Evolutionary conservation across 2,113 vertebrate genomes (phyloP).

Genomic region (Pollachius pollachius): DNA sequence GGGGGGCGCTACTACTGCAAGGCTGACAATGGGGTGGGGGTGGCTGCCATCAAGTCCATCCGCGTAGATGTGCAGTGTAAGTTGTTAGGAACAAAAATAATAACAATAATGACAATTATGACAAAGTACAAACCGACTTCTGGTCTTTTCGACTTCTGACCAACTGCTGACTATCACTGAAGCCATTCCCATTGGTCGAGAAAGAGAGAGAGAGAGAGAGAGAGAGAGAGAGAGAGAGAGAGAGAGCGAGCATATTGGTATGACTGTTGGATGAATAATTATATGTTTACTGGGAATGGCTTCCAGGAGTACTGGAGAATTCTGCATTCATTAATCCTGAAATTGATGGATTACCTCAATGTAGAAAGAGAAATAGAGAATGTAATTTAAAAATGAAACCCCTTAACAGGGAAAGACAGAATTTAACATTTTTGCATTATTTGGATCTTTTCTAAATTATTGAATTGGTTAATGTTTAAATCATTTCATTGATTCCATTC

Average conservation of each 20-base stretch:
- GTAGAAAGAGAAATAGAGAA: background rate
- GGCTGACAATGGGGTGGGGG: constrained; percentile 97
- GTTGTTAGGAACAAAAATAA: constrained; percentile 59
- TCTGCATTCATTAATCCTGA: constrained; percentile 19
- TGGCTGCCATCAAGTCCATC: constrained; percentile 99
- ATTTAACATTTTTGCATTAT: too few relatives aligned
- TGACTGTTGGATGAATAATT: constrained; percentile 41
- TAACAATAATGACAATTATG: constrained; percentile 11
- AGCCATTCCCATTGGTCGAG: constrained; percentile 54
- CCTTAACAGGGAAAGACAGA: too few relatives aligned
- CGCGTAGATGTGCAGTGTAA: constrained; percentile 99
- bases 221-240: constrained; percentile 49
- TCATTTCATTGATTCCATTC: too few relatives aligned
- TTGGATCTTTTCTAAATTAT: too few relatives aligned
- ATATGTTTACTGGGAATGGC: constrained; percentile 65
- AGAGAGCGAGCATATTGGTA: constrained; percentile 27
- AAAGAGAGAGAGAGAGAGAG: constrained; percentile 22
- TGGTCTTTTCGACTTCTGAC: constrained; percentile 55
- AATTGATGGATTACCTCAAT: background rate
- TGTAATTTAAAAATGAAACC: too few relatives aligned
- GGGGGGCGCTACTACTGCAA: constrained; percentile 99
- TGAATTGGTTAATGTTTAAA: too few relatives aligned
- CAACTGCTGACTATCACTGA: constrained; percentile 56
- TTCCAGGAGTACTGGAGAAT: constrained; percentile 73
- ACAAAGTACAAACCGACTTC: constrained; percentile 22